A percentile compares a stretch with the other conserved stretches of the same genome.
Evolutionary conservation across 1,140 invertebrate species (phyloP).

Genomic region (Sipha flava): DNA sequence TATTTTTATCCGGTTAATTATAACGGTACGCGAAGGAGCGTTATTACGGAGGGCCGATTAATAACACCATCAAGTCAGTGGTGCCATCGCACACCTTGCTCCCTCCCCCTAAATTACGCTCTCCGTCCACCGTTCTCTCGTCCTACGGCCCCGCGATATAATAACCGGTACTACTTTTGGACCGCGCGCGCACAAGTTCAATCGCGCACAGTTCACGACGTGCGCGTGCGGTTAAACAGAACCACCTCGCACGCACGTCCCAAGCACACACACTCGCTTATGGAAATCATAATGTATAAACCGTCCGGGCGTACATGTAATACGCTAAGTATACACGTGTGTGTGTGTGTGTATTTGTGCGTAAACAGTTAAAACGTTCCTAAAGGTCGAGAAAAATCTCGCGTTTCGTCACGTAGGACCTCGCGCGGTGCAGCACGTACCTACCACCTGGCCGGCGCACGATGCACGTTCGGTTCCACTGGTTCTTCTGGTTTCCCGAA

Average conservation of each 20-base stretch:
- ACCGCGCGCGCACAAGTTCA: neutral
- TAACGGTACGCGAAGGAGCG: too few relatives aligned
- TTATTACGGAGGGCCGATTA: too few relatives aligned
- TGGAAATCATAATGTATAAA: too few relatives aligned
- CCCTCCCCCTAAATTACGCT: too few relatives aligned
- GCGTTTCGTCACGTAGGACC: conserved; percentile 5
- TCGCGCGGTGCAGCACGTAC: neutral
- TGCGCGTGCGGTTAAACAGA: neutral
- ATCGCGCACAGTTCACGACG: neutral
- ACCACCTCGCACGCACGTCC: neutral
- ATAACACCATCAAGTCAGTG: too few relatives aligned
- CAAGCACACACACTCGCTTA: too few relatives aligned
- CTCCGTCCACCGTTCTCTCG: too few relatives aligned
- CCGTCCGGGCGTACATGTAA: too few relatives aligned
- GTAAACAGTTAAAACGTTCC: neutral
- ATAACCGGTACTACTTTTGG: neutral
- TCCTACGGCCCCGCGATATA: too few relatives aligned
- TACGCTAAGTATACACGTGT: neutral
- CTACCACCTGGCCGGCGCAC: neutral
- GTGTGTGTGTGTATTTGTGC: neutral
- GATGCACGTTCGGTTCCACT: too few relatives aligned
- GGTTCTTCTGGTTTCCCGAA: neutral
- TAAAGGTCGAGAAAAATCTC: neutral
- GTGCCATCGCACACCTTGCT: too few relatives aligned
- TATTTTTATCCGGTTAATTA: too few relatives aligned